Conservation (phyloP, 2,113 vertebrate species). For the Clupea harengus region DNA sequence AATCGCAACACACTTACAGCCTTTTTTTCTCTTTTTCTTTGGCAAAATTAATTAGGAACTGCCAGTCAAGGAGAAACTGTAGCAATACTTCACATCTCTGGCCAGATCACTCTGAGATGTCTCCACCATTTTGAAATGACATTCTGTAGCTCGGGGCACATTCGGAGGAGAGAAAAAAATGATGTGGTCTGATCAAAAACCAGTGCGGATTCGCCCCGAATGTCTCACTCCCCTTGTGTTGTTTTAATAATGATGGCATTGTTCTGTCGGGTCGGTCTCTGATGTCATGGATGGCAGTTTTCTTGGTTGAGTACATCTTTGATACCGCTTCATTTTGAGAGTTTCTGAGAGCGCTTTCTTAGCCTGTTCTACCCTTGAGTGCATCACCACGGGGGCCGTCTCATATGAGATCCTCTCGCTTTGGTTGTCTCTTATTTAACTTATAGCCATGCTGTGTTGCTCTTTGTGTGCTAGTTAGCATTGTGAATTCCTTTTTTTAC, state of each 20-base stretch:
- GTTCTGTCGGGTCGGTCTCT: not conserved
- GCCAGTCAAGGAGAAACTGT: not conserved
- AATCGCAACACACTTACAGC: not conserved
- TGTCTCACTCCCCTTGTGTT: not conserved
- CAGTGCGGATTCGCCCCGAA: not conserved
- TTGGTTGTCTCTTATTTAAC: not conserved
- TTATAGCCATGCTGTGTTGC: not conserved
- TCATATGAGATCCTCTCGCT: not conserved
- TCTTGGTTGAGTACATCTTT: not conserved
- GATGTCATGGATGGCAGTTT: not conserved
- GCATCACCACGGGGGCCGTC: not conserved
- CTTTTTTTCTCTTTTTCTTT: not conserved
- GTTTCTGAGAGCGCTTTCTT: not conserved
- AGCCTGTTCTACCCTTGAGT: not conserved
- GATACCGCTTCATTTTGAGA: not conserved
- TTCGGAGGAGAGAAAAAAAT: not conserved
- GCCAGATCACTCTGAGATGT: not conserved
- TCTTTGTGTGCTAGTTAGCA: not conserved
- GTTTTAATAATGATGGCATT: not conserved
- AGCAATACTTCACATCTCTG: not conserved
- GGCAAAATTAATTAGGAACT: slow-evolving; percentile 12
- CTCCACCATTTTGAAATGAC: not conserved
- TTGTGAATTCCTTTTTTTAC: not conserved
- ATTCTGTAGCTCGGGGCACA: not conserved
- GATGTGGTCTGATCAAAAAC: not conserved